Evolutionary conservation across 53 echinoderm and acorn worm species (phyloP), one percentile per base, ranked within the genome.

Genomic region (Stichopus horrens): DNA sequence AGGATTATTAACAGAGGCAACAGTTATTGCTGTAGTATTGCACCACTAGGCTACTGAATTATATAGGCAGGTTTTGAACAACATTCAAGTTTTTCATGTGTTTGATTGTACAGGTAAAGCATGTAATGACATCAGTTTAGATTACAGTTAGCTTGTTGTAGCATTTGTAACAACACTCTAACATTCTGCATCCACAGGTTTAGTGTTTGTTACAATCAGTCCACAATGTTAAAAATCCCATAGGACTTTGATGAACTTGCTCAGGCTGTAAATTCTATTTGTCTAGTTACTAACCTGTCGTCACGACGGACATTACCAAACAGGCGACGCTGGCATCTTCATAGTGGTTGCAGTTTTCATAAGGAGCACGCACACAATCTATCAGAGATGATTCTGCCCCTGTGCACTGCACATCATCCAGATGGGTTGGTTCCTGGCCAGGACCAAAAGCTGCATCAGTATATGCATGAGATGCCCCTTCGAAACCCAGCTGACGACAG

Each of bases 291-390:
- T 37, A 37, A 37, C 37, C 37, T 37, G 37, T 37, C 37, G 37
- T 37, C 2, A 1, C 37, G 37, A 37, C 37, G 37, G 37, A 37
- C 37, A 2, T 37, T 37, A 67, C 71, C 53, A 59, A 73, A 83
- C 91, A 93, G 4, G 88, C 57, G 1, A 91, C 91, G 10, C 92
- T 92, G 16, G 94, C 94, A 82, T 94, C 94, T 60, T 92, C 85
- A 9, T 19, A 16, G 63, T 94, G 94, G 21, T 14, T 23, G 58
- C 94, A 94, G 52, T 90, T 83, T 10, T 54, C 20, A 8, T 1
- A 5, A 5, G 7, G 20, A 9, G 23, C 2, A 23, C 57, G 54
- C 1, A 6, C 5, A 23, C 83, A 83, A 10, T 59, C 60, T 57
- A 83, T 9, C 22, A 83, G 19, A 37, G 20, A 21, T 0, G 7